Evolutionary conservation across 2,113 vertebrate genomes (phyloP).

Genomic region (Ahaetulla prasina): DNA sequence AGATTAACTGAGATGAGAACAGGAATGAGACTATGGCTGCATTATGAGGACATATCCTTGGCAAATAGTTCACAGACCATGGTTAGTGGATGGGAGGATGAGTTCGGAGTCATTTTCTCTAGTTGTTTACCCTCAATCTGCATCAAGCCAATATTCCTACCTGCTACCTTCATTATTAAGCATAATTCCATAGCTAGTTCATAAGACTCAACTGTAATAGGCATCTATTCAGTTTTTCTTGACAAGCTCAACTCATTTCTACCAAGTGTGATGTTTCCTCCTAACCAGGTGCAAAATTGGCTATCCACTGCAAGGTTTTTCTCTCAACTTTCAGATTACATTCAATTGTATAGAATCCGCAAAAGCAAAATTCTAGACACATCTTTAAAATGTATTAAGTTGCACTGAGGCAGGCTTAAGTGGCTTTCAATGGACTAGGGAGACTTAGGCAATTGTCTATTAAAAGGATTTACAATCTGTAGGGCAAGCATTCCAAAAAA

Average conservation of each 20-base stretch:
- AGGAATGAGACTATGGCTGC: not conserved
- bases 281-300: not conserved
- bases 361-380: not conserved
- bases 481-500: conserved; percentile 4
- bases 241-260: not conserved
- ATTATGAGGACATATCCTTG: not conserved
- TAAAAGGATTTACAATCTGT: conserved; percentile 10
- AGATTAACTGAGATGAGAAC: not conserved
- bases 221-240: not conserved
- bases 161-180: not conserved
- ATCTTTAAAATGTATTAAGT: not conserved
- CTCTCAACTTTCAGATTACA: not conserved
- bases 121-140: not conserved
- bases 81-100: not conserved
- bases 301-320: not conserved
- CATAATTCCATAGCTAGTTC: not conserved
- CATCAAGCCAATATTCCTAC: not conserved
- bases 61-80: not conserved
- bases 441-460: conserved; percentile 22
- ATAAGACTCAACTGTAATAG: not conserved
- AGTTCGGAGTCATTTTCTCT: not conserved
- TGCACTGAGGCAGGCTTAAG: not conserved
- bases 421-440: not conserved
- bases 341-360: not conserved
- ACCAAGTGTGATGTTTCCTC: not conserved